Evolutionary conservation across 64 coral and sea anemone species (phyloP), one percentile per base, ranked within the genome.

Genomic region (Porites lutea): DNA sequence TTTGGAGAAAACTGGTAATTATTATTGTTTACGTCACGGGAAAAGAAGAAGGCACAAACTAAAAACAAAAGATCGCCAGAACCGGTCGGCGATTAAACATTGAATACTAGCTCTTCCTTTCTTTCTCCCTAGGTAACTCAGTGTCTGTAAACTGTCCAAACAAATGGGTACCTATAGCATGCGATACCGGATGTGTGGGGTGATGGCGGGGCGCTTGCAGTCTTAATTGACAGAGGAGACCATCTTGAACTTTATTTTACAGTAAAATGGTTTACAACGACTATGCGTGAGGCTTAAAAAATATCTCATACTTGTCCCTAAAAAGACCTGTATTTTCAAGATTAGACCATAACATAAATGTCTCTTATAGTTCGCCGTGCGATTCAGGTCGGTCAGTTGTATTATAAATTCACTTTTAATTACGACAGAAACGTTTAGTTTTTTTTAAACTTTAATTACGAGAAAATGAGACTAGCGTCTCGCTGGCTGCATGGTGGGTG

Each of bases 371-470:
- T 18, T 48, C 18, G 47, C 73, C 19, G 62, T 84, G 81, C 27
- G 27, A 37, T 37, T 37, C 27, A 37, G 27, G 27, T 68, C 49
- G 6, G 60, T 84, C 51, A 46, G 62, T 52, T 65, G 52, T 20
- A 67, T 61, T 47, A 50, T 84, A 64, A 37, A 84, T 84, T 68
- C 63, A 84, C 53, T 84, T 84, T 84, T 84, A 84, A 84, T 84
- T 84, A 84, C 61, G 64, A 84, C 16, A 68, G 81, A 49, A 84
- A 84, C 81, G 81, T 84, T 19, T 68, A 68, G 79, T 48, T 84
- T 68, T 83, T 78, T 69, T 48, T 21, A 84, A 57, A 57, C 63
- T 84, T 47, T 84, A 84, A 84, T 84, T 84, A 84, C 48, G 81
- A 68, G 46, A 84, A 37, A 84, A 84, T 84, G 46, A 84, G 59